Evolutionary conservation across 2,113 vertebrate genomes (phyloP).

Genomic region (Actenoides hombroni): DNA sequence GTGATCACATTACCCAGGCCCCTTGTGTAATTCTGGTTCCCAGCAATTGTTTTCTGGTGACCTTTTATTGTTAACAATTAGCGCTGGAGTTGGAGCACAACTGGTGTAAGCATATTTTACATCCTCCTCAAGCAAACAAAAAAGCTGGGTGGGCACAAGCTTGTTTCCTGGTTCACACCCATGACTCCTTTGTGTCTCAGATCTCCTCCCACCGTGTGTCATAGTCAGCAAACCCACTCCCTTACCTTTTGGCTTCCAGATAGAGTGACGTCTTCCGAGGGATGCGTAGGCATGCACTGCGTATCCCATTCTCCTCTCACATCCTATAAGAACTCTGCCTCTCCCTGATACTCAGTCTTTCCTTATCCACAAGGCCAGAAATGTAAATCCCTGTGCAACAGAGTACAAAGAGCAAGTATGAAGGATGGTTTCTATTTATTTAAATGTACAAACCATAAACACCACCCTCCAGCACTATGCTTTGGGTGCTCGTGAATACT

Average conservation of each 20-base stretch:
- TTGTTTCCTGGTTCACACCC: slow-evolving; percentile 69
- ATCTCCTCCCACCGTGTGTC: slow-evolving; percentile 61
- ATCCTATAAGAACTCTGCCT: slow-evolving; percentile 37
- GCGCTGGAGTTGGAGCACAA: slow-evolving; percentile 33
- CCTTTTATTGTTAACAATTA: slow-evolving; percentile 69
- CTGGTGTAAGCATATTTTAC: slow-evolving; percentile 66
- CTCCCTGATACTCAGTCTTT: slow-evolving; percentile 35
- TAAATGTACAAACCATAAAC: neutral
- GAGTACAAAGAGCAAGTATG: neutral
- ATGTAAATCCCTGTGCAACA: neutral
- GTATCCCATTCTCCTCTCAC: slow-evolving; percentile 25
- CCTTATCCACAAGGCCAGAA: neutral
- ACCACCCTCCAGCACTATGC: neutral
- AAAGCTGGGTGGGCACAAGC: slow-evolving; percentile 63
- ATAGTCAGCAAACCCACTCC: slow-evolving; percentile 68
- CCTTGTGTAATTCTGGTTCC: slow-evolving; percentile 59
- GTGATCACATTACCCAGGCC: slow-evolving; percentile 2
- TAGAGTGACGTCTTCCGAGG: slow-evolving; percentile 39
- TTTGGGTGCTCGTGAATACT: neutral
- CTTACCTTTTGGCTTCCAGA: slow-evolving; percentile 66
- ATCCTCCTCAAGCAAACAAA: slow-evolving; percentile 69
- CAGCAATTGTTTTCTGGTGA: slow-evolving; percentile 69
- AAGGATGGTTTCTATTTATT: slow-evolving; percentile 31
- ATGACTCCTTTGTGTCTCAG: slow-evolving; percentile 66
- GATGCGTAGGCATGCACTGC: slow-evolving; percentile 37